A percentile compares a stretch with the other conserved stretches of the same genome.
These are phyloP conservation scores for Alitta virens DNA, from an alignment of 2,888 invertebrate species.

Conservation along the genomic window DNA sequence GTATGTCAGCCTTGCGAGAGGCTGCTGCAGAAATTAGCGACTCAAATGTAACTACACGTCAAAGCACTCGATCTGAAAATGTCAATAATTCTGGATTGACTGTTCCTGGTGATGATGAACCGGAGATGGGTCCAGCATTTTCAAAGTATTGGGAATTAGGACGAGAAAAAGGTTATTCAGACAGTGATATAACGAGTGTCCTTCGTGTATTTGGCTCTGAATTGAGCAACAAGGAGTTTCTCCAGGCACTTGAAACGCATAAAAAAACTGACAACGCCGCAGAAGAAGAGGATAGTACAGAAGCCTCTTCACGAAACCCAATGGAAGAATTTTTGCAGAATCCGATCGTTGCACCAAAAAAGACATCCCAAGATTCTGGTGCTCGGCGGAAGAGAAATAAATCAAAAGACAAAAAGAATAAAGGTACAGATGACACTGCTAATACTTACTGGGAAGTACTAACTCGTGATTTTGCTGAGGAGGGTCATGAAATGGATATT, in stretches of 20 bases:
- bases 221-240: too few species aligned
- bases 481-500: not conserved
- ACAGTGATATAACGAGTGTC: too few species aligned
- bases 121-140: not conserved
- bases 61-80: not conserved
- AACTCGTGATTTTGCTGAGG: slow-evolving; percentile 2
- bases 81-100: not conserved
- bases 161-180: too few species aligned
- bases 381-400: not conserved
- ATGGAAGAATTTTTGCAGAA: not conserved
- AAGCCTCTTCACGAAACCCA: not conserved
- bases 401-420: not conserved
- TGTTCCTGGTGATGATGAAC: not conserved
- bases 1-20: too few species aligned
- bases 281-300: not conserved
- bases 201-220: too few species aligned
- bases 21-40: too few species aligned
- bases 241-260: too few species aligned
- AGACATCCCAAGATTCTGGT: not conserved
- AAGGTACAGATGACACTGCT: not conserved
- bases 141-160: not conserved
- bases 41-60: too few species aligned
- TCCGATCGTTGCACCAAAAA: not conserved
- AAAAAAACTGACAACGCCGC: too few species aligned
- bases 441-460: not conserved